A percentile compares a stretch with the other conserved stretches of the same genome.
Conservation (phyloP, 2,113 vertebrate species). For the Sigmodon hispidus region DNA sequence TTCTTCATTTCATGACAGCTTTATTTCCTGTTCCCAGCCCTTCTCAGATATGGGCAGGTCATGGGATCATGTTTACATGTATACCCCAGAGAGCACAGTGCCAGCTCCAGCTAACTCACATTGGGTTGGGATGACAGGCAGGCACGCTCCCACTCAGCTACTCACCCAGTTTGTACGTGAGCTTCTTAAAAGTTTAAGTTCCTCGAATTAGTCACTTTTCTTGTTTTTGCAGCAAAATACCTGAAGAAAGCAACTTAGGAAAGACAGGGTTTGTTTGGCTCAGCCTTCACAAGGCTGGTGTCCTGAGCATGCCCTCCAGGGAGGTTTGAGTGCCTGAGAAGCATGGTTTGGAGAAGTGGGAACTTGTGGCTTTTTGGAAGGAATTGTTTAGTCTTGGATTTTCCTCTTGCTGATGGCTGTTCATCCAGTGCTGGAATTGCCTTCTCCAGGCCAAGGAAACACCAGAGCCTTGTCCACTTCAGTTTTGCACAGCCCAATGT, state of each 20-base stretch:
- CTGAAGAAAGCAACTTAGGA: neutral
- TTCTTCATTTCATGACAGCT: fast-evolving
- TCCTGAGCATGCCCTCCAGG: neutral
- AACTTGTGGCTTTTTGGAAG: neutral
- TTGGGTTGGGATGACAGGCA: neutral
- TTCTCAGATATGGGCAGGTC: neutral
- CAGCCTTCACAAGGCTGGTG: neutral
- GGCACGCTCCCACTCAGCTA: too few relatives aligned
- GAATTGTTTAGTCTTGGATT: neutral
- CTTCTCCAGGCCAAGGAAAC: neutral
- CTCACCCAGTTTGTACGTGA: too few relatives aligned
- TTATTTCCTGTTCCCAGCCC: neutral
- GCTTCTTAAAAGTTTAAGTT: neutral
- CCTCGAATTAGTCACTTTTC: neutral
- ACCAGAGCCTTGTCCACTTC: neutral
- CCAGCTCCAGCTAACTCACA: too few relatives aligned
- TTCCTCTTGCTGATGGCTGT: neutral
- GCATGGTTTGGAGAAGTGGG: neutral
- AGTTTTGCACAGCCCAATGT: fast-evolving
- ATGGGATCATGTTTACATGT: neutral
- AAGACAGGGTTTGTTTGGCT: too few relatives aligned
- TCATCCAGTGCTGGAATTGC: too few relatives aligned
- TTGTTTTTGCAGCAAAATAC: neutral
- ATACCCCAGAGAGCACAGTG: too few relatives aligned
- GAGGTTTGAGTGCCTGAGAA: neutral